Evolutionary conservation across 2,888 invertebrate genomes (phyloP), one percentile per base, ranked within the genome.

Genomic region (Tenthredo distinguenda): DNA sequence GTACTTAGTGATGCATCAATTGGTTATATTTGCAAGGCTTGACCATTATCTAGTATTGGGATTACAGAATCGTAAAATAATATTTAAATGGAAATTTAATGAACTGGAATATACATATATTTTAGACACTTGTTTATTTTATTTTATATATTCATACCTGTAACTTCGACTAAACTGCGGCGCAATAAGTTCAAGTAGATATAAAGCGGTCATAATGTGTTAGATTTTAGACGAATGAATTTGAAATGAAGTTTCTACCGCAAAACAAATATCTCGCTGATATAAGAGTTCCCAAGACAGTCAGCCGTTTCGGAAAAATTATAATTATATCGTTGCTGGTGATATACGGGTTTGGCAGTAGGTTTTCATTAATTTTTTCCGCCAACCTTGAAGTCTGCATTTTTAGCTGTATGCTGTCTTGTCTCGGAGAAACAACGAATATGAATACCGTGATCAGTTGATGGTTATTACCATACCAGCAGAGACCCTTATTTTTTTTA

Each of bases 361-460:
- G 31, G 12, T 68, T 74, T 74, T 74, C 26, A 43, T 9, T 43
- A 2, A n/a, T 40, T 40, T 74, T 72, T 74, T 43, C n/a, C 43
- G 40, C 21, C 9, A 74, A 43, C 74, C 74, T 74, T 43, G 74
- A 21, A 74, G 74, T 43, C 74, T 3, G 2, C 43, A 74, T 43
- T 74, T 43, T 21, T 10, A 26, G 26, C 15, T 10, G 5, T 43
- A 43, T 21, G 37, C 18, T 40, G 74, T 43, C 5, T 74, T 31
- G 74, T 26, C 15, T 47, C 21, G 6, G n/a, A 31, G 26, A 74
- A 40, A 47, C 40, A 21, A 74, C n/a, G 43, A 74, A 74, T 74
- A 74, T 40, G 4, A 43, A 10, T 43, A 74, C 43, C 40, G 47
- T 12, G 43, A 43, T 21, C 9, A 47, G 21, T 43, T 43, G 12